Base-by-base conservation (phyloP, 2,797 vertebrate species). In the Chelon auratus region DNA sequence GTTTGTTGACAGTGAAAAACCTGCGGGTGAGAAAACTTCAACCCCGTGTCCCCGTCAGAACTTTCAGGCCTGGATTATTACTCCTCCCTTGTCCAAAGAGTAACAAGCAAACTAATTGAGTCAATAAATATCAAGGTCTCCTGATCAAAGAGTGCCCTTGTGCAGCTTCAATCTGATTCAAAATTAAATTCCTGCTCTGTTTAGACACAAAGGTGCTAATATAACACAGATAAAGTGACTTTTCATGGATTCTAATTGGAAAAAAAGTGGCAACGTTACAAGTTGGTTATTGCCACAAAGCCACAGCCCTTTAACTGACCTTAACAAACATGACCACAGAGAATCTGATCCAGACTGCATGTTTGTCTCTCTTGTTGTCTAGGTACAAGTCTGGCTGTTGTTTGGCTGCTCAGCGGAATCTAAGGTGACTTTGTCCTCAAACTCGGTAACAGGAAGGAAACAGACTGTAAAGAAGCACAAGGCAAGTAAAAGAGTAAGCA, bases 301-400 rank as follows among this genome's bases (percentile, higher is more conserved):
- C 33, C 55, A 60, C 69, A 68, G 67, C 22, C 52, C 50, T 5
- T 47, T 83, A 51, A 82, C 87, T 80, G 56, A 75, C 56, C 71
- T 85, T 76, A 55, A 69, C 86, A 89, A 85, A 91, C 81, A 87
- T 4, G 60, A 66, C 51, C 42, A 13, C n/a, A 50, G 68, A 79
- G 57, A 78, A 61, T 71, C 50, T 61, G 8, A 37, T 66, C 71
- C 73, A 68, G 62, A 53, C 56, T 60, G 75, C 68, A 87, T 86
- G 77, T 81, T 90, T 94, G 74, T 61, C 59, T 73, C 55, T 47
- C 62, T 80, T 81, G 90, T 93, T 91, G 91, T 92, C 92, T 90
- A 81, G 93, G 87, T 86, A 93, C 90, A 63, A 80, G 86, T 66
- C 75, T 37, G 59, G 54, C 72, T 72, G 70, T 73, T 86, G 83